Evolutionary conservation across 2,888 invertebrate species (phyloP).

Genomic region (Dynastes tityus): DNA sequence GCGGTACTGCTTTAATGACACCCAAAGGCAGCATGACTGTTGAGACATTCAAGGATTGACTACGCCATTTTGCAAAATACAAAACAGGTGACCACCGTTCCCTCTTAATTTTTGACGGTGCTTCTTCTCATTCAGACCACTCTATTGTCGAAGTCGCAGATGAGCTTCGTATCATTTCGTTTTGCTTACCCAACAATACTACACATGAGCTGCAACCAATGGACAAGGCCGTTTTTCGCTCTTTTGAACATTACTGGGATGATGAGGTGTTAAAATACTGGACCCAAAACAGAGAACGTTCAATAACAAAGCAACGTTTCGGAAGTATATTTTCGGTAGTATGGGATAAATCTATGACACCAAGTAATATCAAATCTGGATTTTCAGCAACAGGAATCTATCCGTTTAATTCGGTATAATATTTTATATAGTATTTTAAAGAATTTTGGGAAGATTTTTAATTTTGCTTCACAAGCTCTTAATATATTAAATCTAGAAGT

Average conservation of each 20-base stretch:
- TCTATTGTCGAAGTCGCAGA: neutral
- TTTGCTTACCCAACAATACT: slow-evolving; percentile 61
- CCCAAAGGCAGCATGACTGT: neutral
- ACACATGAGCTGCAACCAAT: slow-evolving; percentile 62
- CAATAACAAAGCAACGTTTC: slow-evolving; percentile 62
- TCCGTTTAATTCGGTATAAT: slow-evolving; percentile 55
- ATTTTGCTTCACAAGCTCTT: no score
- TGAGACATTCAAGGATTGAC: neutral
- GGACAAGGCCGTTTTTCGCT: slow-evolving; percentile 60
- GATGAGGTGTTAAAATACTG: slow-evolving; percentile 63
- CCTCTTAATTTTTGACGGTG: slow-evolving; percentile 22
- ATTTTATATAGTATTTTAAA: no score
- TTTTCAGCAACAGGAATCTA: slow-evolving; percentile 54
- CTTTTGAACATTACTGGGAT: slow-evolving; percentile 63
- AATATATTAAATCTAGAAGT: no score
- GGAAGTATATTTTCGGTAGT: slow-evolving; percentile 53
- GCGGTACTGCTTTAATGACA: neutral
- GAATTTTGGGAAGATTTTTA: no score
- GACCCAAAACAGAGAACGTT: slow-evolving; percentile 46
- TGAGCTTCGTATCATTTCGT: slow-evolving; percentile 57
- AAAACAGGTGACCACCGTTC: neutral
- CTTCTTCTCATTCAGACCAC: neutral
- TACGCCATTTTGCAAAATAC: neutral
- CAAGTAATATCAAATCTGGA: slow-evolving; percentile 58
- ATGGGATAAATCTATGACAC: slow-evolving; percentile 55